Conservation (phyloP, 2,113 vertebrate species). For the Mobula birostris region DNA sequence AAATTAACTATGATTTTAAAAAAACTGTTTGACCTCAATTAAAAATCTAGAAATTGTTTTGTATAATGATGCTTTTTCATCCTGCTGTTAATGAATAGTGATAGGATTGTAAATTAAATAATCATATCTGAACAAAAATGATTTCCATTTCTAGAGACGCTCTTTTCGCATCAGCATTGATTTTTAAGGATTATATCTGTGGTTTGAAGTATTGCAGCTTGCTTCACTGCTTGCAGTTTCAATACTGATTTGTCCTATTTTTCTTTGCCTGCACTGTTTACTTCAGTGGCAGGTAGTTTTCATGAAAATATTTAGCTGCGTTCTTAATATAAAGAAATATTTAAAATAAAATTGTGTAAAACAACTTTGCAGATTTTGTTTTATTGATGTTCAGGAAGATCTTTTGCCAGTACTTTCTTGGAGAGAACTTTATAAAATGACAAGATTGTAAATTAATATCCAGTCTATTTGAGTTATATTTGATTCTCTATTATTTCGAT, state of each 20-base stretch:
- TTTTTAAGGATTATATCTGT: neutral
- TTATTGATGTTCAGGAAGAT: neutral
- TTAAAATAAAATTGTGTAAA: neutral
- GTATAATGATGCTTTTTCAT: neutral
- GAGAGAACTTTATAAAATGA: neutral
- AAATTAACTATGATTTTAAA: neutral
- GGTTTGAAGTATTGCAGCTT: neutral
- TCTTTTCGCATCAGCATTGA: neutral
- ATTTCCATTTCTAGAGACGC: neutral
- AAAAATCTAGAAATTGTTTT: neutral
- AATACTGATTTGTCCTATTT: neutral
- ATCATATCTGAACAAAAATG: neutral
- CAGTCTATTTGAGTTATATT: neutral
- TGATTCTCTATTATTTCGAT: too few relatives aligned
- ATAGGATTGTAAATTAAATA: neutral
- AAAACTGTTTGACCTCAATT: neutral
- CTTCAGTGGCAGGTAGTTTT: neutral
- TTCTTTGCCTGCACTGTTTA: neutral
- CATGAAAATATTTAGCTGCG: neutral
- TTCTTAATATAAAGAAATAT: neutral
- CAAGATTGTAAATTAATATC: neutral
- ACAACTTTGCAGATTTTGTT: neutral
- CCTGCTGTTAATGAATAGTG: neutral
- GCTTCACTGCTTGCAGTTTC: neutral
- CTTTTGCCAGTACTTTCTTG: neutral